A percentile compares a stretch with the other conserved stretches of the same genome.
Conservation (phyloP, 2,888 invertebrate species). For the Oxyteleia sp. region DNA sequence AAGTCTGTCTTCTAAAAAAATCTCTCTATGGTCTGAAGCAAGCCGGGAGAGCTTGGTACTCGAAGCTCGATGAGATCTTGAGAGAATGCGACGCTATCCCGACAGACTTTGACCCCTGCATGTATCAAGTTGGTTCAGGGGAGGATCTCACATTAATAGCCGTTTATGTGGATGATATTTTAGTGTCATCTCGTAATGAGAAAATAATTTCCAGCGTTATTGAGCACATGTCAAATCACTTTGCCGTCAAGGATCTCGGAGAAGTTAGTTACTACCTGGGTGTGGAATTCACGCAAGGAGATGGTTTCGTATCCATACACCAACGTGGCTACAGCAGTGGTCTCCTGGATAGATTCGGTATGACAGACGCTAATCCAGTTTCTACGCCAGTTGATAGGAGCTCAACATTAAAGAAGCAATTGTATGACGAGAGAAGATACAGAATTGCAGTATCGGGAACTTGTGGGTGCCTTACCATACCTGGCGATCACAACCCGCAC, state of each 20-base stretch:
- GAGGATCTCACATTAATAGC: conserved; percentile 67
- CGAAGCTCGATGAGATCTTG: conserved; percentile 24
- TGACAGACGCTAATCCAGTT: too few relatives aligned
- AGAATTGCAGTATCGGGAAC: too few relatives aligned
- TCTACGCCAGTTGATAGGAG: too few relatives aligned
- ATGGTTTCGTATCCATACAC: not conserved
- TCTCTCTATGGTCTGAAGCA: conserved; percentile 56
- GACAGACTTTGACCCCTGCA: conserved; percentile 59
- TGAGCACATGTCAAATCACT: conserved; percentile 51
- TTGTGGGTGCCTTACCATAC: too few relatives aligned
- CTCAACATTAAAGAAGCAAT: too few relatives aligned
- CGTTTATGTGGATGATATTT: conserved; percentile 78
- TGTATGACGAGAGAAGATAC: too few relatives aligned
- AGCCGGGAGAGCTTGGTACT: conserved; percentile 53
- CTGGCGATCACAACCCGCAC: too few relatives aligned
- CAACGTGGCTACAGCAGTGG: too few relatives aligned
- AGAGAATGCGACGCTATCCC: conserved; percentile 25
- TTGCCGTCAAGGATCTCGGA: conserved; percentile 72
- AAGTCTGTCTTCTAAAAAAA: conserved; percentile 53
- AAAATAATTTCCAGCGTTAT: conserved; percentile 39
- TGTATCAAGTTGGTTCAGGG: conserved; percentile 62
- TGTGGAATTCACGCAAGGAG: conserved; percentile 66
- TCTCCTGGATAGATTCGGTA: too few relatives aligned
- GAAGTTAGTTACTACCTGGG: conserved; percentile 73
- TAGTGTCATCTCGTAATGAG: conserved; percentile 68